Evolutionary conservation across 2,113 vertebrate species (phyloP).

Genomic region (Peromyscus californicus): DNA sequence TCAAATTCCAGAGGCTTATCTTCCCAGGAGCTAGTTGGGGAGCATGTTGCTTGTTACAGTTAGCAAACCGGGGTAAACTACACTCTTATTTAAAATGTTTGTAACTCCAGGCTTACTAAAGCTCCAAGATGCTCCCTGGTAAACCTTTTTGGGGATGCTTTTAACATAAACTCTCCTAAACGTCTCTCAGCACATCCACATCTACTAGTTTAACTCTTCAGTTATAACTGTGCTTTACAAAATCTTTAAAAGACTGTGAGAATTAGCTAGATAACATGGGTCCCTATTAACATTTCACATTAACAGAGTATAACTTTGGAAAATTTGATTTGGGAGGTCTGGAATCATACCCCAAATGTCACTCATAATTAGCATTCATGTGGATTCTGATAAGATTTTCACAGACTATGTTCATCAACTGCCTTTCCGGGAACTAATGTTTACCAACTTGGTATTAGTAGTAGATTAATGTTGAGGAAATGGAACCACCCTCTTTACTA

Average conservation of each 20-base stretch:
- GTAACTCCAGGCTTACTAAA: neutral
- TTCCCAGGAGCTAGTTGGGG: neutral
- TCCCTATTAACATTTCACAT: neutral
- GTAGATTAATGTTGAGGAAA: neutral
- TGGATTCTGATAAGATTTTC: neutral
- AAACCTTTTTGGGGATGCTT: neutral
- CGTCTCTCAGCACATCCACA: neutral
- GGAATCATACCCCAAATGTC: neutral
- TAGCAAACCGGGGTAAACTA: neutral
- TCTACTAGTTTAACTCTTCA: neutral
- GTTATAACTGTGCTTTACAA: neutral
- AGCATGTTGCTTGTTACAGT: neutral
- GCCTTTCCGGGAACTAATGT: neutral
- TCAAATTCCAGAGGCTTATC: neutral
- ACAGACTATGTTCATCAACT: neutral
- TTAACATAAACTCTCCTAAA: neutral
- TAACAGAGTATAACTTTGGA: neutral
- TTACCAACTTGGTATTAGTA: neutral
- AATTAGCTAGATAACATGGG: neutral
- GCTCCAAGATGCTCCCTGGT: neutral
- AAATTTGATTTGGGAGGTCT: neutral
- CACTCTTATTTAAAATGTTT: neutral
- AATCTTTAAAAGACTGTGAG: neutral
- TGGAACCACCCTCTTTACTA: neutral
- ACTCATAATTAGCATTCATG: neutral